Conservation (phyloP, 2,113 vertebrate species). For the Silurus meridionalis region DNA sequence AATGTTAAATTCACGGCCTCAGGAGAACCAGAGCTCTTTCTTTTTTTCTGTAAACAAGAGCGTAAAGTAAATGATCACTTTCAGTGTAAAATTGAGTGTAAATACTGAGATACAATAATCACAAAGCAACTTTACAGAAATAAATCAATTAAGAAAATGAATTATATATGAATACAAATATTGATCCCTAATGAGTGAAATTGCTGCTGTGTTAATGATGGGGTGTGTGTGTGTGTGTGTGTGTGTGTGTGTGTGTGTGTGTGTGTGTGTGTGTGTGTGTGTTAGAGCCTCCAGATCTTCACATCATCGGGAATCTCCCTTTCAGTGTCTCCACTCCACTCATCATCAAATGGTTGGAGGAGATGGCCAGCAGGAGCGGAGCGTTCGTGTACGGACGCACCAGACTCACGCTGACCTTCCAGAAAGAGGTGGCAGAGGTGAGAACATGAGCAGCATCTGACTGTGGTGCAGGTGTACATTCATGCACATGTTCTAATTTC, state of each 20-base stretch:
- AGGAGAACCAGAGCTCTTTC: too few relatives aligned
- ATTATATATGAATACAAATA: too few relatives aligned
- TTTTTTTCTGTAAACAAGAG: too few relatives aligned
- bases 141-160: too few relatives aligned
- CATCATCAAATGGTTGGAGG: conserved; percentile 90
- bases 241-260: neutral
- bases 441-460: neutral
- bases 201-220: neutral
- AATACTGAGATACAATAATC: neutral
- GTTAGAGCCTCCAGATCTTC: conserved; percentile 88
- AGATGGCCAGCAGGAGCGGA: conserved; percentile 77
- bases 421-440: conserved; percentile 97
- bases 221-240: neutral
- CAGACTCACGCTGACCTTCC: conserved; percentile 92
- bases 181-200: neutral
- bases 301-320: conserved; percentile 94
- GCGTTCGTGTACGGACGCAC: conserved; percentile 90
- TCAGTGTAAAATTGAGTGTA: neutral
- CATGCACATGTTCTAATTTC: neutral
- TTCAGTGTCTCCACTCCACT: conserved; percentile 93
- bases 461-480: neutral
- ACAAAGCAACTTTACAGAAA: too few relatives aligned
- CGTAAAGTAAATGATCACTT: neutral
- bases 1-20: too few relatives aligned
- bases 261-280: conserved; percentile 12